Evolutionary conservation across 2,888 invertebrate species (phyloP), one percentile per base, ranked within the genome.

Genomic region (Onchidella celtica): DNA sequence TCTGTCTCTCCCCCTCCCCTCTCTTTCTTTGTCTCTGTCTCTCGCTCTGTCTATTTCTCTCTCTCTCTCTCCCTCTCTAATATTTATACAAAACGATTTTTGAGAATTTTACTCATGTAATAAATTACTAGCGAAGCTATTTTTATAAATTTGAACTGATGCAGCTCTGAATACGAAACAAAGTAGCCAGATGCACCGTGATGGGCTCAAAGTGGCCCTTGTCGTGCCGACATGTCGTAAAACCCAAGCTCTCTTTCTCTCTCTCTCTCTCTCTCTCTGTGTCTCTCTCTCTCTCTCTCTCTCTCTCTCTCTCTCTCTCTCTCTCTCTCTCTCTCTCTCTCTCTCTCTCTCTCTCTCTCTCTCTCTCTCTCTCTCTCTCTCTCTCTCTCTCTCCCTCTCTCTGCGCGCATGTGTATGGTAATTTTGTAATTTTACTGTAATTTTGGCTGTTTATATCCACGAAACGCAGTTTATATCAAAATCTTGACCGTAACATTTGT

Each of bases 261-360:
- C 59, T 69, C 63, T 75, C 65, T 75, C 61, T 78, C 61, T 78
- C 77, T 77, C 47, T 77, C 77, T 77, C 68, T 36, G n/a, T 57
- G 69, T 69, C 57, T 69, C 69, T 72, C 40, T 79, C 63, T 70
- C 61, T 57, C 61, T 36, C 36, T 61, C 34, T 79, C 69, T 70
- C 70, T 79, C 61, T 79, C 59, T 79, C 27, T 38, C 38, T 70
- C 11, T 59, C 38, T 70, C 61, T 70, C 79, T 59, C 24, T 38
- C 59, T 59, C 36, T 73, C 36, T 69, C 34, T 57, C 70, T 61
- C 0, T 70, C 70, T 38, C 32, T 77, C 79, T 72, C 32, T 72
- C 63, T 59, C 38, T 79, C 70, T 79, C 32, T 79, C 79, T 61
- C 1, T 79, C 72, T 70, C 24, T 59, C 38, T 70, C 36, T 79